Evolutionary conservation across 2,113 vertebrate genomes (phyloP), one percentile per base, ranked within the genome.

Genomic region (Oryzias woworae): DNA sequence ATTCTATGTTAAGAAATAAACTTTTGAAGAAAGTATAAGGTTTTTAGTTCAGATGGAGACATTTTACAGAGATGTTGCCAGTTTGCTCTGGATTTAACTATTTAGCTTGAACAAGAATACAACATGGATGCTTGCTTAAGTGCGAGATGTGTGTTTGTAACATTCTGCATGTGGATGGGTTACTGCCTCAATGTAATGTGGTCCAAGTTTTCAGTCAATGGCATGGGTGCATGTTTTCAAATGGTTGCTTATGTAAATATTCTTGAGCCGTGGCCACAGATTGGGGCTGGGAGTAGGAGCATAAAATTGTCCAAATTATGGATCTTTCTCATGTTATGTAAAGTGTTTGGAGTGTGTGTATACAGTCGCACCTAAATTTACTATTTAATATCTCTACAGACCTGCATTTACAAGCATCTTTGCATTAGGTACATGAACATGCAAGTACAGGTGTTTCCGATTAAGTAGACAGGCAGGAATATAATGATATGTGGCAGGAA

Each of bases 401-500:
- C 23, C 55, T 51, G 59, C 75, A 77, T 87, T 82, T 79, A 71
- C 59, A 83, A 81, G 75, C 77, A 74, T 85, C 60, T 59, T 62
- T 75, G 79, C 62, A 26, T 71, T 49, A 71, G 71, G 57, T 67
- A 74, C 62, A 74, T 68, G 62, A 54, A 59, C 60, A 20, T 68
- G 46, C 62, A 68, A 45, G 46, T 67, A 73, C 87, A 90, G 77
- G 76, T 90, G 89, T 88, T 91, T 91, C 68, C 43, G 88, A 91
- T 92, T 79, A 85, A 78, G 85, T 55, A 3, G 75, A 83, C 71
- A 74, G 73, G 76, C 82, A 73, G 61, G 48, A 78, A 62, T 85
- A 53, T 90, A 89, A 91, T 88, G 53, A 72, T 82, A 85, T 89
- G 83, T 90, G 88, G 86, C 88, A 91, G 83, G 65, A 80, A 61